Conservation (phyloP, 2,888 invertebrate genomes). For the Rhamphomyia laevipes region DNA sequence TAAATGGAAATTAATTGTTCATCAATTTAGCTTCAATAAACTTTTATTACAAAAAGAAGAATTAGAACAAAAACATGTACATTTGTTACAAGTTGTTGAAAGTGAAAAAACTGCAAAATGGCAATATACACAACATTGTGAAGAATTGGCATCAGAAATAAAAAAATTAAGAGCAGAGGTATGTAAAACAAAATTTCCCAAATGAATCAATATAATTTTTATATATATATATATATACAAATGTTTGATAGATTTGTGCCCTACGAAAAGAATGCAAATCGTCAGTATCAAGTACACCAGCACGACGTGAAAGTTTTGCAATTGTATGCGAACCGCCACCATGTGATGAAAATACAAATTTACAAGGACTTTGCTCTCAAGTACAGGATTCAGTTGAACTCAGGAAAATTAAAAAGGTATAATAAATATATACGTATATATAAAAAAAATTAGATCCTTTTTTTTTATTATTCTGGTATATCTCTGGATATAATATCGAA, state of each 20-base stretch:
- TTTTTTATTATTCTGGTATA: not conserved
- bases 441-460: not conserved
- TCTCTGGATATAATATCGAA: not conserved
- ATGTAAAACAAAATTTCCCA: slow-evolving; percentile 18
- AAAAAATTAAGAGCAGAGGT: slow-evolving; percentile 83
- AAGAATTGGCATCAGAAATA: slow-evolving; percentile 77
- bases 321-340: slow-evolving; percentile 14
- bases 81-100: slow-evolving; percentile 78
- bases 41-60: slow-evolving; percentile 79
- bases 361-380: slow-evolving; percentile 15
- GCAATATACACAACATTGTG: slow-evolving; percentile 88
- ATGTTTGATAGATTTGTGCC: slow-evolving; percentile 51
- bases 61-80: slow-evolving; percentile 82
- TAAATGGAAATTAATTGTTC: not conserved
- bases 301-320: slow-evolving; percentile 21
- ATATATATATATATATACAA: not conserved
- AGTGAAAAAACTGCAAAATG: slow-evolving; percentile 86
- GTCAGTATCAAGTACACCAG: slow-evolving; percentile 32
- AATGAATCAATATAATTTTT: no score
- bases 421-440: no score
- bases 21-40: slow-evolving; percentile 67
- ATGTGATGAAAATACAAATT: slow-evolving; percentile 32
- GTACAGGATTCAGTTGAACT: slow-evolving; percentile 58
- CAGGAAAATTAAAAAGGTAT: slow-evolving; percentile 72
- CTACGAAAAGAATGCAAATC: slow-evolving; percentile 71